A percentile compares a stretch with the other conserved stretches of the same genome.
phyloP scores from a whole-genome alignment of 1,140 invertebrate genomes.

The Ephestia elutella region DNA sequence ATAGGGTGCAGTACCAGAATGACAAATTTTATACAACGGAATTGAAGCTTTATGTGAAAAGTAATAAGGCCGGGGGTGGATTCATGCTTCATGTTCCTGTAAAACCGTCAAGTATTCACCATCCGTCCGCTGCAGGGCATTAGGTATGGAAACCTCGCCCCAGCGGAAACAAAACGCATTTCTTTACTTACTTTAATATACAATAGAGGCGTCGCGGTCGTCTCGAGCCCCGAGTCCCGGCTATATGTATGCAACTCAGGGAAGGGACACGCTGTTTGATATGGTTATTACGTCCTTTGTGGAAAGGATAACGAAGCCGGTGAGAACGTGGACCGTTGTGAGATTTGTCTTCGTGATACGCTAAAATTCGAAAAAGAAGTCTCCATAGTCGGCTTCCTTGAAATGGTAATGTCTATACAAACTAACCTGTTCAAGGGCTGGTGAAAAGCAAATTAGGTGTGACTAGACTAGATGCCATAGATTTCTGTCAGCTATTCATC shows the following conservation, averaged over 20 bases:
- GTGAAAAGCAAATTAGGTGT: slow-evolving; percentile 27
- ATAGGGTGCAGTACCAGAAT: background rate
- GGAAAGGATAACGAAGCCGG: slow-evolving; percentile 54
- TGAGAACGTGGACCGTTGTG: slow-evolving; percentile 40
- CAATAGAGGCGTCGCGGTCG: slow-evolving; percentile 46
- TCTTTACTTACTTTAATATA: slow-evolving; percentile 63
- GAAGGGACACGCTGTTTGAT: slow-evolving; percentile 69
- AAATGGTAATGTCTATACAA: slow-evolving; percentile 46
- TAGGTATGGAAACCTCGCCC: slow-evolving; percentile 52
- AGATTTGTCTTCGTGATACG: slow-evolving; percentile 70
- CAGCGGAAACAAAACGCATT: slow-evolving; percentile 64
- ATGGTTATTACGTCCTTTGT: slow-evolving; percentile 72
- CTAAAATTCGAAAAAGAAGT: slow-evolving; percentile 56
- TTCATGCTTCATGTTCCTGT: slow-evolving; percentile 6
- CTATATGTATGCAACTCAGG: slow-evolving; percentile 66
- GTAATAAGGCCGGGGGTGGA: background rate
- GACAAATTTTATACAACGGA: background rate
- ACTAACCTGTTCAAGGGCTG: slow-evolving; percentile 34
- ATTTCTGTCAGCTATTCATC: slow-evolving; percentile 28
- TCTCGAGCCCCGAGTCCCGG: slow-evolving; percentile 17
- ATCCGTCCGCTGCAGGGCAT: slow-evolving; percentile 32
- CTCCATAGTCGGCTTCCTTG: slow-evolving; percentile 49
- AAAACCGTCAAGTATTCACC: slow-evolving; percentile 41
- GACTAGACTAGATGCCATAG: slow-evolving; percentile 31
- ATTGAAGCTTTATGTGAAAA: background rate